Percentiles rank a stretch among this genome's conserved stretches.
phyloP scores from a whole-genome alignment of 2,888 invertebrate species.

The Athetis lepigone region DNA sequence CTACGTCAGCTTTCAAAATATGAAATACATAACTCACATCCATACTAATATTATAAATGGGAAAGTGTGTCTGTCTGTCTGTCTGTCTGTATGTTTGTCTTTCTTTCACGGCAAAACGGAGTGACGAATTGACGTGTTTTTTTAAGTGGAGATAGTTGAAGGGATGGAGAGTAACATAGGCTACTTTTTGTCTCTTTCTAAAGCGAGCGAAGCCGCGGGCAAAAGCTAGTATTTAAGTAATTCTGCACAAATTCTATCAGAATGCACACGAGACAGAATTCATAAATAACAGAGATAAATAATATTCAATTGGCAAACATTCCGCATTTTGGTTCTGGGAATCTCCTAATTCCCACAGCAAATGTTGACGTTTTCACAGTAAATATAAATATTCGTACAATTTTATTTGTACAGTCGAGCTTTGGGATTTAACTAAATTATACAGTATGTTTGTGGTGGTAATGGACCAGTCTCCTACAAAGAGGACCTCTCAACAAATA shows the following conservation, averaged over 20 bases:
- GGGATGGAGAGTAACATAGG: too few species aligned
- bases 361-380: slow-evolving; percentile 21
- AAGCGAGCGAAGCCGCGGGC: too few species aligned
- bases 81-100: too few species aligned
- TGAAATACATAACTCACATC: background rate
- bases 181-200: too few species aligned
- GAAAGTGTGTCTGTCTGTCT: too few species aligned
- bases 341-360: slow-evolving; percentile 18
- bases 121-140: too few species aligned
- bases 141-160: too few species aligned
- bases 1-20: background rate
- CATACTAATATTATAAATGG: too few species aligned
- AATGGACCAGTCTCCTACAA: background rate
- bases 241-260: background rate
- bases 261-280: background rate
- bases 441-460: background rate
- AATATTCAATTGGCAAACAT: slow-evolving; percentile 1
- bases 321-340: slow-evolving; percentile 14
- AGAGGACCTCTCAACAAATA: too few species aligned
- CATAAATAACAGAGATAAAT: slow-evolving; percentile 17
- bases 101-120: too few species aligned
- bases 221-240: too few species aligned
- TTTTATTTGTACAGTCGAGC: background rate
- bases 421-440: background rate
- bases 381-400: slow-evolving; percentile 5